Evolutionary conservation across 92 coral and sea anemone genomes (phyloP), one percentile per base, ranked within the genome.

Genomic region (Metridium senile): DNA sequence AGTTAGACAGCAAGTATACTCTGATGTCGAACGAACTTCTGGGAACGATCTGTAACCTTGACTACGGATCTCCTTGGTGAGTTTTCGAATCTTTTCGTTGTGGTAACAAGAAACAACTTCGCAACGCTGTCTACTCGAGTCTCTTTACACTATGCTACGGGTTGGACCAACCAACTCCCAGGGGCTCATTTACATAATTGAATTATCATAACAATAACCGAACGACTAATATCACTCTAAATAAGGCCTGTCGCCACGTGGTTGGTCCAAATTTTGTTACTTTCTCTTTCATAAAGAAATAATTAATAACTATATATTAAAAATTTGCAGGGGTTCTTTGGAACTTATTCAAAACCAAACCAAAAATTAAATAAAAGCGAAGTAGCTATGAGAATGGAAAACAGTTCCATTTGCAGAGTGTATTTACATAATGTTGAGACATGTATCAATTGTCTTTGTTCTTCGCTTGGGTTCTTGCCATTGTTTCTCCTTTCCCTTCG

Each of bases 31-130:
- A 93, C 91, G 90, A 91, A 90, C 87, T 89, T 79, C 90, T 90
- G 93, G 96, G 97, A 92, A 93, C 91, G 90, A 89, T 93, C 93
- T 87, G 99, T 95, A 95, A 92, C 99, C 99, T 95, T 95, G 99
- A 93, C 99, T 95, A 95, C 99, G 89, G 82, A 97, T 95, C 94
- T 90, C 99, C 99, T 95, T 95, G 99, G 99, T 89, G 99, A 91
- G 97, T 83, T 95, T 92, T 88, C 65, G 76, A 39, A 46, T 95
- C 93, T 79, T 75, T 39, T 93, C 89, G 92, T 88, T 87, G 97
- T 92, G 97, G 93, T 94, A 92, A 74, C 81, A 86, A 93, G 81
- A 81, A 59, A 88, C 91, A 92, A 95, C 99, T 86, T 89, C 97
- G 98, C 97, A 92, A 89, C 92, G 90, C 93, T 89, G 90, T 84